These are phyloP conservation scores for Sylvietta virens DNA, from an alignment of 2,113 vertebrate genomes.

Conservation along the genomic window DNA sequence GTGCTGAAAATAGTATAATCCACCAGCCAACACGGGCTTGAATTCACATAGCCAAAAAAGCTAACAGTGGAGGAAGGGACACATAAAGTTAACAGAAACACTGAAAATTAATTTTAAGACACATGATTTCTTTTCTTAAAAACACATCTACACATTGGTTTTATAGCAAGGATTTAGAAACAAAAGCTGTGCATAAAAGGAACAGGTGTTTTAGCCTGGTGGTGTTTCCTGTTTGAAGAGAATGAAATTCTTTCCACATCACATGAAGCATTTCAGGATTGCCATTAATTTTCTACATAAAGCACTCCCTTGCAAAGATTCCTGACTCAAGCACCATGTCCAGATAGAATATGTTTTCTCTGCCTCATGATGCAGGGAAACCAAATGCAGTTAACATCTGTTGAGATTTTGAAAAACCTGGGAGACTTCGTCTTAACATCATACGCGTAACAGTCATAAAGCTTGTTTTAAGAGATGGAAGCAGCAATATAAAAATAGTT, in stretches of 20 bases:
- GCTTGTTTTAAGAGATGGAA: background rate
- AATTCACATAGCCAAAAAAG: background rate
- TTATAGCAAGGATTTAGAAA: background rate
- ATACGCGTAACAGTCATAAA: background rate
- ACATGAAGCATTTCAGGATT: background rate
- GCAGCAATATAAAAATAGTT: background rate
- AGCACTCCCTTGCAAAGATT: background rate
- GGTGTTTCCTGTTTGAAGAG: background rate
- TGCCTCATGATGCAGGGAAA: background rate
- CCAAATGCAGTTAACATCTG: background rate
- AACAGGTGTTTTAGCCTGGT: background rate
- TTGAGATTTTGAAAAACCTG: background rate
- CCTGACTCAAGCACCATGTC: background rate
- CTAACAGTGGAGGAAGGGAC: background rate
- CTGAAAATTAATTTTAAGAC: background rate
- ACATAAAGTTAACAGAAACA: background rate
- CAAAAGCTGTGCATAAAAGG: background rate
- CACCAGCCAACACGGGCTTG: background rate
- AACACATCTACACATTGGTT: background rate
- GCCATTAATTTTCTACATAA: background rate
- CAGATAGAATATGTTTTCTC: background rate
- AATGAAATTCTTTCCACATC: background rate
- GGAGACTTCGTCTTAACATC: background rate
- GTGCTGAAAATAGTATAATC: background rate
- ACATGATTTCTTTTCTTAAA: background rate